Conservation (phyloP, 1,140 invertebrate species). For the Diuraphis noxia region DNA sequence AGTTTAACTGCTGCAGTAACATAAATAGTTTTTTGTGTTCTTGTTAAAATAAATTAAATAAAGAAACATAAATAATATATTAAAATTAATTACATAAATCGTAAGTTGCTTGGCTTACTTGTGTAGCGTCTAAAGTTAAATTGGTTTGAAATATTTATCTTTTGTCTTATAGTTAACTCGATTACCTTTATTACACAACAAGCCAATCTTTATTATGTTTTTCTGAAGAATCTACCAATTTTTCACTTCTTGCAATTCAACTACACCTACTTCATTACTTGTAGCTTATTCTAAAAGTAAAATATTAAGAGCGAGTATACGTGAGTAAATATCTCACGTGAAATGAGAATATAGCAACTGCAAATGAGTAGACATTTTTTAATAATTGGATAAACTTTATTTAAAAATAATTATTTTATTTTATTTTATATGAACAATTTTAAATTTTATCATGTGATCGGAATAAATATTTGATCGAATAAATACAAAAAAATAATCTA, state of each 20-base stretch:
- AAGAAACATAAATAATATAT: not conserved
- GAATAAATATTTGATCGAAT: not conserved
- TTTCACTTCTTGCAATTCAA: not conserved
- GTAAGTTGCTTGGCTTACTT: not conserved
- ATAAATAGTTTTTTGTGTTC: not conserved
- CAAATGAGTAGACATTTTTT: not conserved
- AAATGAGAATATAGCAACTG: not conserved
- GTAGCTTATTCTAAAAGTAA: not conserved
- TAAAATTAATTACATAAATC: slow-evolving; percentile 1
- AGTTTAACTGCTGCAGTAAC: not conserved
- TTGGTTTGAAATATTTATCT: not conserved
- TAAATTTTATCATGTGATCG: not conserved
- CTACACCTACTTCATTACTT: not conserved
- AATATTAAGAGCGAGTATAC: too few species aligned
- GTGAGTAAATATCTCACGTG: too few species aligned
- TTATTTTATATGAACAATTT: not conserved
- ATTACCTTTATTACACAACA: not conserved
- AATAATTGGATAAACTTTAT: not conserved
- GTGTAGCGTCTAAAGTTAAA: slow-evolving; percentile 13
- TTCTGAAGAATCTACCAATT: not conserved
- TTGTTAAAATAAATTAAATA: not conserved
- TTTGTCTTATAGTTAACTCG: slow-evolving; percentile 1
- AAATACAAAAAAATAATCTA: too few species aligned
- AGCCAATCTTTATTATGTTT: not conserved
- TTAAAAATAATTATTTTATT: not conserved